Conservation (phyloP, 2,888 invertebrate genomes). For the Melinaea marsaeus region DNA sequence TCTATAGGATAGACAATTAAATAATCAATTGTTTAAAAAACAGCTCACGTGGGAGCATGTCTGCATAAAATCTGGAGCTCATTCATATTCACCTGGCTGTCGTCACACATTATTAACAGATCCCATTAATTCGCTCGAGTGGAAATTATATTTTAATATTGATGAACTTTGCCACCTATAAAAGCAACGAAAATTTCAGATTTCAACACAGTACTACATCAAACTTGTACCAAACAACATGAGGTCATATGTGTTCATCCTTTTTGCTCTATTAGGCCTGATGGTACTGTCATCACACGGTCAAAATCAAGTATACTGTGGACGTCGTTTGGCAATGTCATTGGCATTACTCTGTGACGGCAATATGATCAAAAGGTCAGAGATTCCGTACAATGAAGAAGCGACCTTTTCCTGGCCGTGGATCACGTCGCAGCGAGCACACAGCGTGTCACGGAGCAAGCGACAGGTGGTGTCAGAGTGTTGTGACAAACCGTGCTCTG, state of each 20-base stretch:
- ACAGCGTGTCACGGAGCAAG: conserved; percentile 37
- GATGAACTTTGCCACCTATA: background rate
- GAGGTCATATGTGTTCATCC: conserved; percentile 13
- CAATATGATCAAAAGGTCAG: conserved; percentile 28
- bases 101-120: background rate
- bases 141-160: conserved; percentile 7
- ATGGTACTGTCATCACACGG: conserved; percentile 8
- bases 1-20: background rate
- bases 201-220: background rate
- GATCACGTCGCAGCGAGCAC: conserved; percentile 35
- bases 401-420: conserved; percentile 31
- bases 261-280: conserved; percentile 5
- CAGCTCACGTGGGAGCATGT: background rate
- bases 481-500: conserved; percentile 44
- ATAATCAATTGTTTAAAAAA: background rate
- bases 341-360: conserved; percentile 31
- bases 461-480: conserved; percentile 44
- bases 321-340: conserved; percentile 31
- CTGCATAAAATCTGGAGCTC: background rate
- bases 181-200: conserved; percentile 1
- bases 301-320: conserved; percentile 20
- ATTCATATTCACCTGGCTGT: background rate
- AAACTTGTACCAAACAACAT: conserved; percentile 11
- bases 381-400: conserved; percentile 4
- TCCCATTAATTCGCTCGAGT: background rate